phyloP scores from a whole-genome alignment of 2,888 invertebrate genomes.

The Lithophane semibrunnea region DNA sequence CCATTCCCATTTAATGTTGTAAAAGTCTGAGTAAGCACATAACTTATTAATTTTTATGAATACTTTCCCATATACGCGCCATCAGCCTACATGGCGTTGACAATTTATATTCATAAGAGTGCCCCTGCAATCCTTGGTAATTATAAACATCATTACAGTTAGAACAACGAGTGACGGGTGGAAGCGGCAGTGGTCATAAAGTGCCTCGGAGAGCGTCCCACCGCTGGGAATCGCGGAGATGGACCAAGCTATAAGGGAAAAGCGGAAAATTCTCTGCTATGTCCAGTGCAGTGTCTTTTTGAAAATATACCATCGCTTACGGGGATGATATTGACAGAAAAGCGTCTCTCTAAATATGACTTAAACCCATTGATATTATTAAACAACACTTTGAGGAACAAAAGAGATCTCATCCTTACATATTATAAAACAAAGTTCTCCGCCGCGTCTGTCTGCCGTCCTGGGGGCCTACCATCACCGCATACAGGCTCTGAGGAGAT shows the following conservation, averaged over 20 bases:
- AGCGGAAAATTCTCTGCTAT: background rate
- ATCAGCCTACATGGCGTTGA: conserved; percentile 19
- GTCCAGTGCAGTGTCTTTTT: too few relatives aligned
- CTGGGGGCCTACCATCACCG: too few relatives aligned
- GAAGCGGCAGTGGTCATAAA: conserved; percentile 58
- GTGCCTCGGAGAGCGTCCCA: conserved; percentile 56
- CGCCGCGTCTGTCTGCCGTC: too few relatives aligned
- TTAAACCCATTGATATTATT: too few relatives aligned
- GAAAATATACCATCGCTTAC: background rate
- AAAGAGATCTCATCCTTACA: too few relatives aligned
- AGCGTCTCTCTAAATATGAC: background rate
- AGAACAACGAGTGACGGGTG: conserved; percentile 59
- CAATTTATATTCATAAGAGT: conserved; percentile 69
- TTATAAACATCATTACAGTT: conserved; percentile 65
- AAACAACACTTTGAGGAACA: background rate
- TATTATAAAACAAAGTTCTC: too few relatives aligned
- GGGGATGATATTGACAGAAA: background rate
- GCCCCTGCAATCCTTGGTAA: conserved; percentile 64
- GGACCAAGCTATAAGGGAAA: background rate
- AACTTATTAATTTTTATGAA: conserved; percentile 54
- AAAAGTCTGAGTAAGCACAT: conserved; percentile 10
- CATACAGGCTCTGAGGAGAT: too few relatives aligned
- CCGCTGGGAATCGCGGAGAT: conserved; percentile 47
- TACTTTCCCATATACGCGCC: conserved; percentile 27
- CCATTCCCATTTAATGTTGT: background rate